phyloP scores from a whole-genome alignment of 2,113 vertebrate species.

The Ptilonorhynchus violaceus region DNA sequence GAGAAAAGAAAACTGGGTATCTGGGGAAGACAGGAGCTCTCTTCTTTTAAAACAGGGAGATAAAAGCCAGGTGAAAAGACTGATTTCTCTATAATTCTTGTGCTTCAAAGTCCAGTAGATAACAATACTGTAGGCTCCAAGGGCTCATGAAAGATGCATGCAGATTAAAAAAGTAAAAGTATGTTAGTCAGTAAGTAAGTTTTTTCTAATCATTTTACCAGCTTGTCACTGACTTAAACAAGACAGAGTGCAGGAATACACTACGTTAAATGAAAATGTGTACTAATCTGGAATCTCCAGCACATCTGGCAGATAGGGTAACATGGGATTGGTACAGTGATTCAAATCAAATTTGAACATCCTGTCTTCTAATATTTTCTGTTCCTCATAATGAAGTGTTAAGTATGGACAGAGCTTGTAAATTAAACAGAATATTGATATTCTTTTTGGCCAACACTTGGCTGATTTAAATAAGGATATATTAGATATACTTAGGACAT shows the following conservation, averaged over 20 bases:
- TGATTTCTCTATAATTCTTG: neutral
- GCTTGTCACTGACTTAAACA: neutral
- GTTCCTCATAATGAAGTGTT: neutral
- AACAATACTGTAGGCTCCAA: neutral
- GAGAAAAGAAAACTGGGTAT: neutral
- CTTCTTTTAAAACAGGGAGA: neutral
- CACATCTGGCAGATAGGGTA: neutral
- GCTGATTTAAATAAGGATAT: neutral
- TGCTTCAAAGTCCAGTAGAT: neutral
- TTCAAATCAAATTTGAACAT: neutral
- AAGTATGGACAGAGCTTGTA: neutral
- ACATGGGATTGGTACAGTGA: neutral
- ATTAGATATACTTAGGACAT: neutral
- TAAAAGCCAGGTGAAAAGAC: neutral
- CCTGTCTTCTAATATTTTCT: neutral
- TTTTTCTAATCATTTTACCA: neutral
- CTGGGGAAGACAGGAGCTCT: neutral
- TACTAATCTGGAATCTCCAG: neutral
- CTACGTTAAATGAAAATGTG: neutral
- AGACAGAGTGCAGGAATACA: neutral
- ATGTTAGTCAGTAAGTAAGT: no score
- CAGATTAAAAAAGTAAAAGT: neutral
- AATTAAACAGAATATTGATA: neutral
- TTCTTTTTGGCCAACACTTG: neutral
- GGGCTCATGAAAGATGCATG: neutral